Evolutionary conservation across 1,140 invertebrate species (phyloP), one percentile per base, ranked within the genome.

Genomic region (Oscheius sp.): DNA sequence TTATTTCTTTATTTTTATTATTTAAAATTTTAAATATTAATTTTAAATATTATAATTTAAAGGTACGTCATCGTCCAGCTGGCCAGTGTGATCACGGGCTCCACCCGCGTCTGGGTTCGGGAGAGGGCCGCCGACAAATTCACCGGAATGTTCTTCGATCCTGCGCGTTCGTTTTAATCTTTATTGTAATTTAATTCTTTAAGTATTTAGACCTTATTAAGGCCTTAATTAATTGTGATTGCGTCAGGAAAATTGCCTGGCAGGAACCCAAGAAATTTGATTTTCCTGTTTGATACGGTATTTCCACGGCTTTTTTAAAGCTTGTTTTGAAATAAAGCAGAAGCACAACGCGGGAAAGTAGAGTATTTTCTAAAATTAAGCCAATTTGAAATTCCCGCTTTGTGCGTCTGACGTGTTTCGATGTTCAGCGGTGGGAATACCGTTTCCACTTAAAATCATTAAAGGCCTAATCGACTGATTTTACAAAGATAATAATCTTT

Each of bases 31-130:
- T 66, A 18, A 1, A 18, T 18, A 38, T 3, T 42, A 7, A 18
- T 38, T 4, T 26, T 68, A 3, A 1, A 69, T 61, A 1, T 58
- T 34, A 0, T 26, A n/a, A 61, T 29, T 68, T 80, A 68, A 34
- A 83, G 81, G 63, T 83, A 84, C 67, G 73, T 84, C 3, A 78
- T 83, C 74, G 82, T 83, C 15, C 75, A 78, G 36, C 35, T 83
- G 13, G 79, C 77, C 3, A 79, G 77, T 26, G 77, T 84, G 3
- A 79, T 83, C 49, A 80, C 80, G 2, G 81, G 83, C 23, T 65
- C 82, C 0, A 77, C 79, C 29, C 65, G 73, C 58, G 69, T 83
- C 28, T 83, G 82, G 82, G 73, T 84, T 7, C 68, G 82, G 29
- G 76, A 78, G 35, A 64, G 81, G 62, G 79, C 78, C n/a, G 77